phyloP scores from a whole-genome alignment of 2,797 vertebrate species.

The Microctenopoma stevenorrisi region DNA sequence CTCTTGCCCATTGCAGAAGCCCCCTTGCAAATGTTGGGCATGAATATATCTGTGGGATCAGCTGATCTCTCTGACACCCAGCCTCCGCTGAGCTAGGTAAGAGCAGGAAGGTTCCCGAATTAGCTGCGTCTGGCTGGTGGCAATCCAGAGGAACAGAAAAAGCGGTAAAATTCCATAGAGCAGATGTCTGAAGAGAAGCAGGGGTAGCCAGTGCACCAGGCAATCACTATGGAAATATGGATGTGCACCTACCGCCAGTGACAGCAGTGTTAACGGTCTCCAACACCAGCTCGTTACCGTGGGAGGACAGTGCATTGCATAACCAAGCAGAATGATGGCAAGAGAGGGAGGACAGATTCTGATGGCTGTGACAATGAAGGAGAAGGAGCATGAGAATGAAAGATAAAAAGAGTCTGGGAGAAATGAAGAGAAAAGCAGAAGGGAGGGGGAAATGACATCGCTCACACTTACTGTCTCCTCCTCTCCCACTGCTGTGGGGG shows the following conservation, averaged over 20 bases:
- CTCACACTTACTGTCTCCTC: constrained; percentile 70
- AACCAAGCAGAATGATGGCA: constrained; percentile 78
- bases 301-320: constrained; percentile 83
- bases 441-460: constrained; percentile 53
- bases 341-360: constrained; percentile 52
- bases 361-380: constrained; percentile 61
- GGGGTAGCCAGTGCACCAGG: constrained; percentile 24
- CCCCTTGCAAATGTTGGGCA: constrained; percentile 32
- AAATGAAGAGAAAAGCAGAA: constrained; percentile 12
- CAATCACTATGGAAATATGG: constrained; percentile 36
- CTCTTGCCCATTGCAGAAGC: constrained; percentile 48
- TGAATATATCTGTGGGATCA: constrained; percentile 59
- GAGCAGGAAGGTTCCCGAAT: constrained; percentile 42
- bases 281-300: constrained; percentile 59
- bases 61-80: constrained; percentile 41
- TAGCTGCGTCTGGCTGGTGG: constrained; percentile 37
- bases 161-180: constrained; percentile 53
- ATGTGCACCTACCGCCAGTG: constrained; percentile 61
- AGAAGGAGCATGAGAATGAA: constrained; percentile 50
- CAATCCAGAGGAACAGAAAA: constrained; percentile 59
- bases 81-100: constrained; percentile 58
- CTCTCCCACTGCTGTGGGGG: constrained; percentile 57
- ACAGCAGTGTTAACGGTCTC: constrained; percentile 65
- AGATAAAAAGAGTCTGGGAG: constrained; percentile 18
- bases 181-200: constrained; percentile 30